A percentile compares a stretch with the other conserved stretches of the same genome.
Evolutionary conservation across 2,113 vertebrate genomes (phyloP).

Genomic region (Butastur rufipennis): DNA sequence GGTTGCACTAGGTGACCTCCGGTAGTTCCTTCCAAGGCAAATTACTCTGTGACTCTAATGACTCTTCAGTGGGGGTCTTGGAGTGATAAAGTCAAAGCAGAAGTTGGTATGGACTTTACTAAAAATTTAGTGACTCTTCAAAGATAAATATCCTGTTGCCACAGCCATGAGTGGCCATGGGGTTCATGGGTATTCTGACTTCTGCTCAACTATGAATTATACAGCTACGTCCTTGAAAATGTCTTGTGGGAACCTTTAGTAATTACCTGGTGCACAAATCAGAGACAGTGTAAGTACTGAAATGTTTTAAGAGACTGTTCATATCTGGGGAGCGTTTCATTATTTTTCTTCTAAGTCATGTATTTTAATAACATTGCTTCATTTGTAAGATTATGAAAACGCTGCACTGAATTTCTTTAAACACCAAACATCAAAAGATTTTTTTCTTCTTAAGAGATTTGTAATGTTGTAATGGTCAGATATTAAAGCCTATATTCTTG

Average conservation of each 20-base stretch:
- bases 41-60: neutral
- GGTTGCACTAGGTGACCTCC: neutral
- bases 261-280: neutral
- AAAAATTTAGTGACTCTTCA: neutral
- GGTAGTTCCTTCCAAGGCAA: neutral
- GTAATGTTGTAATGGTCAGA: neutral
- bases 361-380: neutral
- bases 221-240: neutral
- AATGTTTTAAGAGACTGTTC: neutral
- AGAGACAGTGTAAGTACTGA: neutral
- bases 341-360: neutral
- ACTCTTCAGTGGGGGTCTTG: neutral
- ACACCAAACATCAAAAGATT: neutral
- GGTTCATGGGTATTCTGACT: neutral
- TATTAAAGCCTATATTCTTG: neutral
- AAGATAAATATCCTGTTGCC: neutral
- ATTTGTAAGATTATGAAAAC: neutral
- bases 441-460: neutral
- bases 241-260: neutral
- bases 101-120: neutral
- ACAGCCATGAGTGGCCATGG: neutral
- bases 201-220: neutral
- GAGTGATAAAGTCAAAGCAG: neutral
- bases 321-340: fast-evolving
- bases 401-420: neutral